Evolutionary conservation across 1,140 invertebrate species (phyloP), one percentile per base, ranked within the genome.

Genomic region (Drosophila baimaii): DNA sequence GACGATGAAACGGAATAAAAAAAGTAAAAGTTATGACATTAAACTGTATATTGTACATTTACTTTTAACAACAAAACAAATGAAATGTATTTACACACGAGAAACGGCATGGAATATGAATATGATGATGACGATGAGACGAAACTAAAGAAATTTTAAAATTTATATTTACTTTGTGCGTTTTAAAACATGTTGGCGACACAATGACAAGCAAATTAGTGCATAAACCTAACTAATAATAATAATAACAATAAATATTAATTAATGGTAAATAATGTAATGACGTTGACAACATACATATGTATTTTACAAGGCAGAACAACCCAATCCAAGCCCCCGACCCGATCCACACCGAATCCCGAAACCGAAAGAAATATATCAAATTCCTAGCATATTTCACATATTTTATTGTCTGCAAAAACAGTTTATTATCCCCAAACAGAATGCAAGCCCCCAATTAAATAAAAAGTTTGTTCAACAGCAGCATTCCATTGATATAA

Each of bases 21-120:
- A 68, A 77, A 43, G 46, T 69, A 63, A 75, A 79, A 57, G 77
- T 74, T 72, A 79, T 41, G 61, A 68, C 66, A 88, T 73, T 88
- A 65, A 79, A 78, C 55, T 69, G 82, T 83, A 88, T 83, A 88
- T 86, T 88, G 66, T 76, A 86, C 59, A 77, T 79, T 77, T 83
- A 83, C 72, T 83, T 83, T 84, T 68, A 84, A 83, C 72, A 52
- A 21, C 37, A 19, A 52, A 33, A 33, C 37, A 77, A 63, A 76
- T 70, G 70, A 57, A 84, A 84, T 72, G 81, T 83, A 84, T 84
- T 83, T 80, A 84, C 81, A 84, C 66, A 21, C 49, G 17, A 33
- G 23, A 74, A 65, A 58, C 61, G 58, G 58, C 71, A 84, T 76
- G 44, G 31, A 70, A 47, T 39, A 49, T 71, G 57, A 77, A 62